Conservation (phyloP, 2,113 vertebrate genomes). For the Poeciliopsis prolifica region DNA sequence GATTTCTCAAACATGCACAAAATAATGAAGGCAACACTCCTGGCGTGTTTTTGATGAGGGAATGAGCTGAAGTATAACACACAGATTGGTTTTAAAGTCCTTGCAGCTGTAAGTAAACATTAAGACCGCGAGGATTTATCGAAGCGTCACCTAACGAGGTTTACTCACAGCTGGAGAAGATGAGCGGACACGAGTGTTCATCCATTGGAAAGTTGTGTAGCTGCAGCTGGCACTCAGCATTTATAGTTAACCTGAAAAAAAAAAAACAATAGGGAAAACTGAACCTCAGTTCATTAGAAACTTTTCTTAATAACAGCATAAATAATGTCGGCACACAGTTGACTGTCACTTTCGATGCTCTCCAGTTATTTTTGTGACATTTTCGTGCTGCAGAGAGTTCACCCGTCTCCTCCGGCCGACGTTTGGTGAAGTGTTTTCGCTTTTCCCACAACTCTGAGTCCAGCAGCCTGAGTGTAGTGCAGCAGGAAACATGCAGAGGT, state of each 20-base stretch:
- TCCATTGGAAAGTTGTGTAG: constrained; percentile 99
- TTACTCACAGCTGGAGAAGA: constrained; percentile 99
- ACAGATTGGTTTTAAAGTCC: not conserved
- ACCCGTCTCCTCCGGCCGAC: too few species aligned
- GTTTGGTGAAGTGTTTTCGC: too few species aligned
- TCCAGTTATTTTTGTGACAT: too few species aligned
- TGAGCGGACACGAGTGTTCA: constrained; percentile 93
- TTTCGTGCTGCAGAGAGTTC: too few species aligned
- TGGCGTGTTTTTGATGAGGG: too few species aligned
- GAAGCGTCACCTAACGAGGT: not conserved
- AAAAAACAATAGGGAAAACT: not conserved
- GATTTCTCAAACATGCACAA: too few species aligned
- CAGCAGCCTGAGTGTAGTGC: too few species aligned
- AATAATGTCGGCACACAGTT: not conserved
- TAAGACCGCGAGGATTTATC: not conserved
- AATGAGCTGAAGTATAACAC: not conserved
- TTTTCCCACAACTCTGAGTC: too few species aligned
- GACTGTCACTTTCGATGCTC: too few species aligned
- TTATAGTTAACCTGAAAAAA: constrained; percentile 89
- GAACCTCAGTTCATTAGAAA: not conserved
- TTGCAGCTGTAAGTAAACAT: not conserved
- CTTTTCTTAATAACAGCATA: not conserved
- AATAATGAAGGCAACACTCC: too few species aligned
- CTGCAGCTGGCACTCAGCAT: constrained; percentile 94
- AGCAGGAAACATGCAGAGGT: too few species aligned